Evolutionary conservation across 2,888 invertebrate species (phyloP), one percentile per base, ranked within the genome.

Genomic region (Caenorhabditis doughertyi): DNA sequence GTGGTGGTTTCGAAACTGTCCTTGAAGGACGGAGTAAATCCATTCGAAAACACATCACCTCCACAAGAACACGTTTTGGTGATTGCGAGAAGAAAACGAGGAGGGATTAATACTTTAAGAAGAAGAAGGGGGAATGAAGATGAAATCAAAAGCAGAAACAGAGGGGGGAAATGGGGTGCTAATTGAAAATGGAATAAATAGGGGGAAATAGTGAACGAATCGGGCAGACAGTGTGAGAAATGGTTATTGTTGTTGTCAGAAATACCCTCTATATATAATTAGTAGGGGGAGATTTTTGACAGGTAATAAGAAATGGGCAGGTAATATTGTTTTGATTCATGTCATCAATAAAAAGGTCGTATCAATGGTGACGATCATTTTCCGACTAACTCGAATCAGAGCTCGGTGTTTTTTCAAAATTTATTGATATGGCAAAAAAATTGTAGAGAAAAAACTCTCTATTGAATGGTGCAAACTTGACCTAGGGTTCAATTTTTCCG

Each of bases 281-380:
- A n/a, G n/a, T n/a, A n/a, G n/a, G n/a, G n/a, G 32, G 35, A 21
- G 47, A n/a, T n/a, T 4, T 16, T 39, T 4, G 16, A 55, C 68
- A 55, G 68, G 70, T 70, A 70, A 70, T 70, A 29, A 21, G 25
- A 56, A 70, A 47, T 70, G 47, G 70, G 25, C n/a, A 9, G n/a
- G 18, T 27, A n/a, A n/a, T n/a, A n/a, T n/a, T n/a, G n/a, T n/a
- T n/a, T n/a, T n/a, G n/a, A n/a, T n/a, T n/a, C n/a, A n/a, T n/a
- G n/a, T n/a, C n/a, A n/a, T n/a, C n/a, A n/a, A n/a, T n/a, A n/a
- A n/a, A n/a, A n/a, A n/a, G n/a, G n/a, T n/a, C n/a, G n/a, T n/a
- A n/a, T n/a, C n/a, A n/a, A n/a, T n/a, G n/a, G n/a, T n/a, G n/a
- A n/a, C n/a, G n/a, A n/a, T n/a, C n/a, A n/a, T n/a, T n/a, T n/a